Conservation (phyloP, 2,797 vertebrate species). For the Staurois parvus region DNA sequence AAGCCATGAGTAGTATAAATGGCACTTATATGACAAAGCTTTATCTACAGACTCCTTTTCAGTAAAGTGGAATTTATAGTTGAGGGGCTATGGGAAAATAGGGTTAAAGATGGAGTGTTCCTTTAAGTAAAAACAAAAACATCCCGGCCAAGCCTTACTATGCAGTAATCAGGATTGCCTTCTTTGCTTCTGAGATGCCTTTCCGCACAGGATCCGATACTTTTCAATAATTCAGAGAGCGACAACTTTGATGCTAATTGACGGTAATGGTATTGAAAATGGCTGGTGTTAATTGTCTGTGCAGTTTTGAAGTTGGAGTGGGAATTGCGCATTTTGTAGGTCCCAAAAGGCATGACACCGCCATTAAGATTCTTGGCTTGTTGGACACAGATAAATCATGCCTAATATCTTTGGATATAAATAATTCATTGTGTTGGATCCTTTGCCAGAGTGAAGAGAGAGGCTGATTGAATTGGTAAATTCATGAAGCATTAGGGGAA, state of each 20-base stretch:
- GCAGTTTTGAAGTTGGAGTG: slow-evolving; percentile 5
- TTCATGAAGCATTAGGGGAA: slow-evolving; percentile 13
- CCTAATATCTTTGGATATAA: slow-evolving; percentile 30
- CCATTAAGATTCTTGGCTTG: slow-evolving; percentile 36
- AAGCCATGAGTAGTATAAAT: no score
- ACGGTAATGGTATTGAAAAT: slow-evolving; percentile 20
- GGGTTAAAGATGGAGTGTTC: background rate
- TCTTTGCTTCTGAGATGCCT: background rate
- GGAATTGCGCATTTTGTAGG: slow-evolving; percentile 5
- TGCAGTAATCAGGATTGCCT: background rate
- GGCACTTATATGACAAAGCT: background rate
- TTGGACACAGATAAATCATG: slow-evolving; percentile 44
- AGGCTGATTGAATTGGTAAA: background rate
- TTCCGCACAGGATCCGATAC: slow-evolving; percentile 11
- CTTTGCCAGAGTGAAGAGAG: background rate
- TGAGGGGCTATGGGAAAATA: background rate
- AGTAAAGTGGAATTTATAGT: background rate
- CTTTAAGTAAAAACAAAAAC: background rate
- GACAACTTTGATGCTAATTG: slow-evolving; percentile 49
- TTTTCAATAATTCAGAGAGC: slow-evolving; percentile 50
- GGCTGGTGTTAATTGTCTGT: slow-evolving; percentile 39
- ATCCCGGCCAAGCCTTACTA: background rate
- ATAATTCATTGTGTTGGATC: slow-evolving; percentile 20
- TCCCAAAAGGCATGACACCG: background rate
- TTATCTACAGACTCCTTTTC: no score